These are phyloP conservation scores for Lepidothrix coronata DNA, from an alignment of 2,113 vertebrate genomes.

Conservation along the genomic window DNA sequence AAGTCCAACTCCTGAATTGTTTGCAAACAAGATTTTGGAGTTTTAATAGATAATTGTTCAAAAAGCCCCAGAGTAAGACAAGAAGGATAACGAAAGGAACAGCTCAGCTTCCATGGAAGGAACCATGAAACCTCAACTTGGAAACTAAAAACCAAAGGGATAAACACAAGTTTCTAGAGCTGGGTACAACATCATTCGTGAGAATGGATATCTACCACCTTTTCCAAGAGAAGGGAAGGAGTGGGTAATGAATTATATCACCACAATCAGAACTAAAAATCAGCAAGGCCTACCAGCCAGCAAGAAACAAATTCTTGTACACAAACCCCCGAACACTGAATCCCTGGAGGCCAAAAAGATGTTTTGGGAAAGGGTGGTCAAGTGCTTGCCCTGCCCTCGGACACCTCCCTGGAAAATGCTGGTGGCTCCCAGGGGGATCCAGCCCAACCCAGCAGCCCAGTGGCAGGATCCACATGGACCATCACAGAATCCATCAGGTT, in stretches of 20 bases:
- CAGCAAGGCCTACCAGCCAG: not conserved
- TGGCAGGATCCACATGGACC: rapidly evolving
- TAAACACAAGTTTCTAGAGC: not conserved
- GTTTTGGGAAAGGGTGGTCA: not conserved
- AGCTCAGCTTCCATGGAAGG: not conserved
- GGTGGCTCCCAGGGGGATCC: not conserved
- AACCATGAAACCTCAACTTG: not conserved
- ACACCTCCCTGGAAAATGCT: not conserved
- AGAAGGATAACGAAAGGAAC: not conserved
- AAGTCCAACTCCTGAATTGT: not conserved
- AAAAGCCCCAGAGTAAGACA: not conserved
- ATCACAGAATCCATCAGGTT: rapidly evolving
- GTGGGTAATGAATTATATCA: not conserved
- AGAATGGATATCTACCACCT: not conserved
- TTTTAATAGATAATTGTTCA: not conserved
- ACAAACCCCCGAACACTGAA: not conserved
- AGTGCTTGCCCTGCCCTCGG: rapidly evolving
- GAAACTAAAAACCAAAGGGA: not conserved
- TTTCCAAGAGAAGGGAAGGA: not conserved
- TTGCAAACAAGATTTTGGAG: not conserved
- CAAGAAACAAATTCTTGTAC: not conserved
- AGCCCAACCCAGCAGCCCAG: not conserved
- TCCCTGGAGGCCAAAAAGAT: not conserved
- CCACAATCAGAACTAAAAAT: not conserved
- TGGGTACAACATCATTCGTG: not conserved